Percentiles rank a stretch among this genome's conserved stretches.
phyloP scores from a whole-genome alignment of 2,797 vertebrate species.

The Microtus obscurus region DNA sequence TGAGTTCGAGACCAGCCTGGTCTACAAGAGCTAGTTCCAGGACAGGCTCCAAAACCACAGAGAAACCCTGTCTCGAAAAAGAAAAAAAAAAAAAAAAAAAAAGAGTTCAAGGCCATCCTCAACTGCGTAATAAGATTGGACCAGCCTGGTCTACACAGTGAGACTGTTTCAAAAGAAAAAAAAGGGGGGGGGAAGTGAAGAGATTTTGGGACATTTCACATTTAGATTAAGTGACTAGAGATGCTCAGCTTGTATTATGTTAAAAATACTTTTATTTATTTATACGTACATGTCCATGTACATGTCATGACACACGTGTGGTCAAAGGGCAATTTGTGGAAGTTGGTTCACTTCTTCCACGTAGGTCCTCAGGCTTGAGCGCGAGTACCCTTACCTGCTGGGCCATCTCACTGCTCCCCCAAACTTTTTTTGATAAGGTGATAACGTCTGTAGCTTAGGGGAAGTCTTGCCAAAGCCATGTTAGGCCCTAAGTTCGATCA shows the following conservation, averaged over 20 bases:
- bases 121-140: neutral
- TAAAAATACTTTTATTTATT: neutral
- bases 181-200: rapidly evolving
- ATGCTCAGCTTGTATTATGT: neutral
- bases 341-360: neutral
- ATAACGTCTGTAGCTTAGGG: neutral
- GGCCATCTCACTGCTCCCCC: neutral
- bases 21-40: no score
- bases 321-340: neutral
- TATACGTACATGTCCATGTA: no score
- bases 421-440: neutral
- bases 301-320: no score
- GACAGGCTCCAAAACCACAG: no score
- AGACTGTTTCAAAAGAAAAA: neutral
- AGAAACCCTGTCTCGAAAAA: no score
- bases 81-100: no score
- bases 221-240: neutral
- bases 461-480: neutral
- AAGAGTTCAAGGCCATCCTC: neutral
- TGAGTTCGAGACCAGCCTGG: no score
- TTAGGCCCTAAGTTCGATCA: neutral
- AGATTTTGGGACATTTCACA: neutral
- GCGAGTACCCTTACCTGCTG: no score
- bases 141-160: neutral
- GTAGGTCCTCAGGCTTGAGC: neutral